These are phyloP conservation scores for Subanguina moxae DNA, from an alignment of 1,140 invertebrate genomes.

Conservation along the genomic window DNA sequence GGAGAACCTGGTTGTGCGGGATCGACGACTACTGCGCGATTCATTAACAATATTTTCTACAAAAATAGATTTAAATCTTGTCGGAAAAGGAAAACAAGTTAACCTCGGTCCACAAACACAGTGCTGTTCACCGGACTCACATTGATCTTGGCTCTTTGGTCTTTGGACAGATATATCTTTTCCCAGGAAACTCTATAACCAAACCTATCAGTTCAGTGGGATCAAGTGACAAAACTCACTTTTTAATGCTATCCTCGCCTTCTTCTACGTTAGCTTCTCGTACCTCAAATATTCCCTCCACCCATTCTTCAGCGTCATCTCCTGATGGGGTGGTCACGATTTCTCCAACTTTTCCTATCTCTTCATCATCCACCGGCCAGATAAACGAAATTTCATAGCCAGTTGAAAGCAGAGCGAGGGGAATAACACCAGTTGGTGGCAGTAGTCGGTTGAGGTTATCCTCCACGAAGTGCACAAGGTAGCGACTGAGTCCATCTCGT, in stretches of 20 bases:
- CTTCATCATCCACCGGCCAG: constrained; percentile 20
- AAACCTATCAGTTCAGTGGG: background rate
- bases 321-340: constrained; percentile 36
- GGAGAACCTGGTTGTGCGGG: constrained; percentile 12
- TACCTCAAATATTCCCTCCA: constrained; percentile 36
- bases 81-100: background rate
- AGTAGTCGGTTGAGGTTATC: constrained; percentile 42
- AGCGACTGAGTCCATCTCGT: constrained; percentile 51
- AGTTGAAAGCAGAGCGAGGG: constrained; percentile 31
- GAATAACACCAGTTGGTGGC: constrained; percentile 45
- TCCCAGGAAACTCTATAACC: constrained; percentile 43
- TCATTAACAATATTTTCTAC: constrained; percentile 35
- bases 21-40: constrained; percentile 12
- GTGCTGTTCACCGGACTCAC: constrained; percentile 19
- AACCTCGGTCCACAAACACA: background rate
- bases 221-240: constrained; percentile 5
- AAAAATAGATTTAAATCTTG: constrained; percentile 4
- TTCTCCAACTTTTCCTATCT: constrained; percentile 15
- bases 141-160: constrained; percentile 24
- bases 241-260: constrained; percentile 14
- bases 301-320: constrained; percentile 45
- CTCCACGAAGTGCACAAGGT: constrained; percentile 50
- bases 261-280: constrained; percentile 32
- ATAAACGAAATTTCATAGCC: constrained; percentile 28
- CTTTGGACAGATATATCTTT: constrained; percentile 38